These are phyloP conservation scores for Macropis europaea DNA, from an alignment of 2,888 invertebrate species.

Conservation along the genomic window DNA sequence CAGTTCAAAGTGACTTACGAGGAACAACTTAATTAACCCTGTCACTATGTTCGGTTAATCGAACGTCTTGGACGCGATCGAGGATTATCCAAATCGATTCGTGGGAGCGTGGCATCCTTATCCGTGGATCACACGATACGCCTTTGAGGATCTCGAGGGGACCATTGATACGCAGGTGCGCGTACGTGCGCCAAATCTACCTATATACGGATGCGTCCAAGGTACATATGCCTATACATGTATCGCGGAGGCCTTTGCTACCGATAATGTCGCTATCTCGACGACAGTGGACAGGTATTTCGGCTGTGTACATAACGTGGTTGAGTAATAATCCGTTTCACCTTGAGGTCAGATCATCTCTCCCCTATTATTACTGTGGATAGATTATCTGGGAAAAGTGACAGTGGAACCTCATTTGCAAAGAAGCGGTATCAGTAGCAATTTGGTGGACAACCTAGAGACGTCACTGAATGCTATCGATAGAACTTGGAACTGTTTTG, in stretches of 20 bases:
- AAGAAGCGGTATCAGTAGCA: too few species aligned
- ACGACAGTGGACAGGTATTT: conserved; percentile 54
- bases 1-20: not conserved
- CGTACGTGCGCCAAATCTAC: conserved; percentile 7
- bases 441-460: too few species aligned
- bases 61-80: conserved; percentile 30
- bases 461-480: too few species aligned
- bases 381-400: too few species aligned
- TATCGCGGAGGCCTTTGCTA: conserved; percentile 55
- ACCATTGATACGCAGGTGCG: conserved; percentile 36
- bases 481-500: too few species aligned
- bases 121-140: conserved; percentile 27
- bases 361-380: too few species aligned
- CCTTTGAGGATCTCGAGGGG: conserved; percentile 46
- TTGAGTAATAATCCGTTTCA: conserved; percentile 64
- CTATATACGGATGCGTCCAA: conserved; percentile 10
- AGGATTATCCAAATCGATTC: conserved; percentile 33
- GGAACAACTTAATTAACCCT: conserved; percentile 25
- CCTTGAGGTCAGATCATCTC: conserved; percentile 52
- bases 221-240: conserved; percentile 36
- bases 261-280: conserved; percentile 64
- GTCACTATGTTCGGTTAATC: conserved; percentile 5
- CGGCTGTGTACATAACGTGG: conserved; percentile 55
- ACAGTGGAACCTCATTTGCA: too few species aligned
- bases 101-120: conserved; percentile 1